Base-by-base conservation (phyloP, 2,113 vertebrate species). In the Elanus axillaris region DNA sequence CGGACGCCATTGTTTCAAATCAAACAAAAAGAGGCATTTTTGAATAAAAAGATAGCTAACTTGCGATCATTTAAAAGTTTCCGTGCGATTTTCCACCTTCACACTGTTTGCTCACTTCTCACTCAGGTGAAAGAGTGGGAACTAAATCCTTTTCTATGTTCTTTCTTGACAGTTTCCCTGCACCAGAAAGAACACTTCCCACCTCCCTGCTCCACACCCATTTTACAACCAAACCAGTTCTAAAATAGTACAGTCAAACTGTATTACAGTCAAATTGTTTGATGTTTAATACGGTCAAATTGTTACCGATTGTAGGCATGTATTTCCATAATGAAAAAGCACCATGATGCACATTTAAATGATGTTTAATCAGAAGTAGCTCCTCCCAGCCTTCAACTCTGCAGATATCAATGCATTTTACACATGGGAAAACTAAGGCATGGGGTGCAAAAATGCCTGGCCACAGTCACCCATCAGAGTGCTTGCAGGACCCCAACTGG, bases 291-390 rank as follows among this genome's bases (percentile, higher is more conserved):
- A n/a, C n/a, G 40, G 20, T 75, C 74, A 68, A 60, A 80, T 20
- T 47, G 55, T 68, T 31, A 52, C 43, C 0, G 0, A 42, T 2
- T 42, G 43, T 13, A 66, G n/a, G 3, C 0, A 2, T 23, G 2
- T 38, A 53, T 23, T 55, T 71, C n/a, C n/a, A 32, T 56, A 62
- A 74, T 22, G 58, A 66, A 73, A 92, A 94, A 85, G 32, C 53
- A 56, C 15, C 34, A 15, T 0, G 5, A 48, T 6, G 11, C 11
- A 40, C 34, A n/a, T 48, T 52, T 10, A 73, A 55, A n/a, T 50
- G 5, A 18, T 42, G 29, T 62, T 36, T 50, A 32, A 87, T 9
- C n/a, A 79, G 36, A 60, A 73, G 11, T 4, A 31, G 36, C 27
- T 84, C 50, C 40, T 89, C 42, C 16, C 34, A 36, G 18, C 17